Evolutionary conservation across 2,888 invertebrate genomes (phyloP).

Genomic region (Tigriopus californicus): DNA sequence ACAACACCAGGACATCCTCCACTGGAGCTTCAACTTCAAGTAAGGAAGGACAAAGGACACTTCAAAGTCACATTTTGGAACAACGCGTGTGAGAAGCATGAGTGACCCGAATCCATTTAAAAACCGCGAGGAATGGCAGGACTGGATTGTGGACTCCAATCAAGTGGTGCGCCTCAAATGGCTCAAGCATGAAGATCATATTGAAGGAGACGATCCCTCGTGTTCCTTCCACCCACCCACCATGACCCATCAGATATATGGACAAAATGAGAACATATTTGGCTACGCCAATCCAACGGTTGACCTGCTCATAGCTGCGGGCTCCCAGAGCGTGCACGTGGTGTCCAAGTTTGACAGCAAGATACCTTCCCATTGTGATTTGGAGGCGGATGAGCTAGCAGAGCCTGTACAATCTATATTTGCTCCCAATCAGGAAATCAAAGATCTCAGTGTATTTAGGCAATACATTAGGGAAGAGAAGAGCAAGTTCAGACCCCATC

Average conservation of each 20-base stretch:
- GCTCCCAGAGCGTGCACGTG: slow-evolving; percentile 57
- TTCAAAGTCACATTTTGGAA: too few relatives aligned
- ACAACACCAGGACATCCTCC: too few relatives aligned
- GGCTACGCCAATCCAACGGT: slow-evolving; percentile 70
- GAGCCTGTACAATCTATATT: slow-evolving; percentile 46
- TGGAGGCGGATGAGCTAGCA: slow-evolving; percentile 52
- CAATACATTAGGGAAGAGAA: slow-evolving; percentile 45
- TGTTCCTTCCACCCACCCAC: slow-evolving; percentile 47
- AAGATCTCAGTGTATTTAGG: slow-evolving; percentile 32
- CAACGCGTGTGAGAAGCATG: too few relatives aligned
- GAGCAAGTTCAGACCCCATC: slow-evolving; percentile 43
- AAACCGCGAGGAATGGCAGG: slow-evolving; percentile 19
- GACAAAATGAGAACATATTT: slow-evolving; percentile 76
- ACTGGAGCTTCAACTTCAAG: too few relatives aligned
- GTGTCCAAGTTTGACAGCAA: slow-evolving; percentile 51
- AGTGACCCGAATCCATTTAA: too few relatives aligned
- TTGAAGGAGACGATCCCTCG: slow-evolving; percentile 46
- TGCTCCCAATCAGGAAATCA: slow-evolving; percentile 47
- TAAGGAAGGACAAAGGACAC: too few relatives aligned
- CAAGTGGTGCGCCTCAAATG: slow-evolving; percentile 38
- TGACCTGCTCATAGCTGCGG: slow-evolving; percentile 59
- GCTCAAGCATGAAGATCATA: slow-evolving; percentile 38
- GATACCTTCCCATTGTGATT: slow-evolving; percentile 33
- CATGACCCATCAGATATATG: slow-evolving; percentile 86
- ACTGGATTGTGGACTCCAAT: slow-evolving; percentile 36